Percentiles rank a stretch among this genome's conserved stretches.
phyloP scores from a whole-genome alignment of 2,113 vertebrate species.

The Cephalopholis sonnerati region DNA sequence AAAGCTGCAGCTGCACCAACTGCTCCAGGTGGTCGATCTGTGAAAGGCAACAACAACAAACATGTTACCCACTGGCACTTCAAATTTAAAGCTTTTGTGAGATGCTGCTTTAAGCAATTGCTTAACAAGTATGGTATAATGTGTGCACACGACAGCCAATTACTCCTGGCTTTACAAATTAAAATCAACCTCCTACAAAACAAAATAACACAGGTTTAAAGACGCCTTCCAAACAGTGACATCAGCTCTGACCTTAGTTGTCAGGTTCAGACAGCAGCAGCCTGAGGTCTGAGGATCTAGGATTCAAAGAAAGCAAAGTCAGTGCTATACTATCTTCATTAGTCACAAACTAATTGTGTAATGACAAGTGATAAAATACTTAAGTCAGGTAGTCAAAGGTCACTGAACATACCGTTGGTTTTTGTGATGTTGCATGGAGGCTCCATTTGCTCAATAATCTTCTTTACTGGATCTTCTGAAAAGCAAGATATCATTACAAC shows the following conservation, averaged over 20 bases:
- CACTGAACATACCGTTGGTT: conserved; percentile 46
- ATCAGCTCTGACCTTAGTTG: conserved; percentile 74
- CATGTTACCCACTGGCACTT: neutral
- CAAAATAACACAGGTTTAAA: neutral
- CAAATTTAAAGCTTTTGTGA: neutral
- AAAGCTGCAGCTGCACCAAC: conserved; percentile 68
- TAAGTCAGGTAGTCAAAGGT: neutral
- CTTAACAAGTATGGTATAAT: neutral
- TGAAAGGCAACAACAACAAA: neutral
- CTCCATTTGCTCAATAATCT: conserved; percentile 37
- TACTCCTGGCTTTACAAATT: neutral
- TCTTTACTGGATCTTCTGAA: conserved; percentile 56
- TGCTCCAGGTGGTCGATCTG: conserved; percentile 81
- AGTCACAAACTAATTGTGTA: neutral
- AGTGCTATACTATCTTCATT: neutral
- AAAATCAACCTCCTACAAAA: neutral
- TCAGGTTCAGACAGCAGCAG: conserved; percentile 76
- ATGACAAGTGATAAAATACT: neutral
- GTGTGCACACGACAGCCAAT: neutral
- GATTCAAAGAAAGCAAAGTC: neutral
- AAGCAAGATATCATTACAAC: neutral
- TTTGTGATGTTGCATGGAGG: conserved; percentile 4
- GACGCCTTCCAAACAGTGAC: neutral
- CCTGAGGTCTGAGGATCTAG: conserved; percentile 36
- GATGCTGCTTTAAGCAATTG: neutral